These are phyloP conservation scores for Brachypalpus laphriformis DNA, from an alignment of 2,888 invertebrate species.

Conservation along the genomic window DNA sequence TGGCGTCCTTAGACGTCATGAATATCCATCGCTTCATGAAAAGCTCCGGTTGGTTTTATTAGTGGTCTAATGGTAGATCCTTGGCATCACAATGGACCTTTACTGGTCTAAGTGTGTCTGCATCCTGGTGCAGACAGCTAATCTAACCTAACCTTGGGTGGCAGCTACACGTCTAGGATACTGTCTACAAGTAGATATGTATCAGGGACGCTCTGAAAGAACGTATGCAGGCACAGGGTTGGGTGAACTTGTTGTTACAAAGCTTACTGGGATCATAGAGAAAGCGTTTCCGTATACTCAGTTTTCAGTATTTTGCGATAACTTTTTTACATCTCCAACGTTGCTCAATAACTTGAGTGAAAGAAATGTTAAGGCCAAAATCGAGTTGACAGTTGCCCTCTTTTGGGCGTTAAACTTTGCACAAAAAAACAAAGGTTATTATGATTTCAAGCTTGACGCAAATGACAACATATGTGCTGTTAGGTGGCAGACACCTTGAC, in stretches of 20 bases:
- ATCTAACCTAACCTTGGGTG: slow-evolving; percentile 10
- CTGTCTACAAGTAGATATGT: slow-evolving; percentile 2
- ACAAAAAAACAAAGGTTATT: background rate
- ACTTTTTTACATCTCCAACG: background rate
- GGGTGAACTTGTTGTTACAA: background rate
- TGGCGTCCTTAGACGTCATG: too few species aligned
- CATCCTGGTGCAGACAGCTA: too few species aligned
- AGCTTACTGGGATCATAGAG: background rate
- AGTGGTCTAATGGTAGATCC: too few species aligned
- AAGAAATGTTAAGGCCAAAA: background rate
- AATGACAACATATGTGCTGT: slow-evolving; percentile 11
- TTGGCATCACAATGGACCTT: too few species aligned
- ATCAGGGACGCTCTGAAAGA: background rate
- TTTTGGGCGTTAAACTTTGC: background rate
- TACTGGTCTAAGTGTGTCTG: too few species aligned
- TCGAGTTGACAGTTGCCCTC: background rate
- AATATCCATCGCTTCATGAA: too few species aligned
- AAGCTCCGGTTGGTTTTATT: too few species aligned
- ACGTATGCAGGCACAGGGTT: background rate
- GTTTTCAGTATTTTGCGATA: slow-evolving; percentile 5
- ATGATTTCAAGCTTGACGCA: background rate
- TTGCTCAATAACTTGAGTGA: background rate
- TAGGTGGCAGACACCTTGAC: too few species aligned
- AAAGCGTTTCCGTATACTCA: background rate
- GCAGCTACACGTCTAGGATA: slow-evolving; percentile 11